A percentile compares a stretch with the other conserved stretches of the same genome.
phyloP scores from a whole-genome alignment of 2,113 vertebrate genomes.

The Recurvirostra avosetta region DNA sequence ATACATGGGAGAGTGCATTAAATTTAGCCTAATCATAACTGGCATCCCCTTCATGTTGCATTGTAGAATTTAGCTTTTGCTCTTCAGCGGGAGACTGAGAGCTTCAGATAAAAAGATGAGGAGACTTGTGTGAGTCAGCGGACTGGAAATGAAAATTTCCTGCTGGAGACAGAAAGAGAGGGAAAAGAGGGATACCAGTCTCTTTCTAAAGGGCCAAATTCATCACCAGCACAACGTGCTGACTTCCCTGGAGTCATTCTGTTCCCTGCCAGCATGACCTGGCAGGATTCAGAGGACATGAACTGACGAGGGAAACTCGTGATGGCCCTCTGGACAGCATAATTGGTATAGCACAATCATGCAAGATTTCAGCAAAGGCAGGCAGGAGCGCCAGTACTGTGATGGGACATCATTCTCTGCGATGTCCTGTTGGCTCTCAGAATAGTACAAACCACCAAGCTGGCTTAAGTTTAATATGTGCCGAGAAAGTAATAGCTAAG shows the following conservation, averaged over 20 bases:
- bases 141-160: background rate
- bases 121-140: background rate
- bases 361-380: background rate
- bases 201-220: background rate
- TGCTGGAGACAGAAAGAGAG: background rate
- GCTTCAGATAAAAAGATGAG: background rate
- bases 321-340: background rate
- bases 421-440: background rate
- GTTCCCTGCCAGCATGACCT: background rate
- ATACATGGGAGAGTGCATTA: background rate
- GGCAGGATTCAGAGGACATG: background rate
- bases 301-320: background rate
- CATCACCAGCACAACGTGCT: background rate
- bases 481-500: background rate
- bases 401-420: background rate
- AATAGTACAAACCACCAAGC: background rate
- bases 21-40: slow-evolving; percentile 8
- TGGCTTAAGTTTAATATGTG: background rate
- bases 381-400: background rate
- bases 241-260: background rate
- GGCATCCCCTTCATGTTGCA: background rate
- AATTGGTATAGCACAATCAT: background rate
- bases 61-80: slow-evolving; percentile 32
- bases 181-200: background rate
- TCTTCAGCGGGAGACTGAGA: background rate